Conservation (phyloP, 2,888 invertebrate genomes). For the Andricus curvator region DNA sequence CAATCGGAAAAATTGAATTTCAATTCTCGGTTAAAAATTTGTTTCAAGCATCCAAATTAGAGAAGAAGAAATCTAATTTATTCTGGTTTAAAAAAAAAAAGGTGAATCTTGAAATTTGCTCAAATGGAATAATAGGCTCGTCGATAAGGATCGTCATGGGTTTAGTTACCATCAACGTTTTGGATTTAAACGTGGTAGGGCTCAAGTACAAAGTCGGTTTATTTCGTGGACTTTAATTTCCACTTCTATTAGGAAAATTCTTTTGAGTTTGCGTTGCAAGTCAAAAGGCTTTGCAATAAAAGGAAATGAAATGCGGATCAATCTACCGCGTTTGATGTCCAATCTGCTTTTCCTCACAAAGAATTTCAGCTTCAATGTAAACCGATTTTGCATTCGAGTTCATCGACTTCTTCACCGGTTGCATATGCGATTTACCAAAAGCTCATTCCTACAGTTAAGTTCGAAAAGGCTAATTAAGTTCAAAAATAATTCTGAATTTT, state of each 20-base stretch:
- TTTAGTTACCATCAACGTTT: conserved; percentile 8
- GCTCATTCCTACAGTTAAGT: neutral
- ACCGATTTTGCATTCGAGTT: conserved; percentile 31
- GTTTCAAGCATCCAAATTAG: too few relatives aligned
- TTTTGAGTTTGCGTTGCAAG: neutral
- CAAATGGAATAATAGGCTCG: conserved; percentile 4
- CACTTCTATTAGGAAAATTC: conserved; percentile 3
- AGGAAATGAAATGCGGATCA: neutral
- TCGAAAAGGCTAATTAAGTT: neutral
- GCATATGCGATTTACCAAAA: conserved; percentile 8
- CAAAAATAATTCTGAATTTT: neutral
- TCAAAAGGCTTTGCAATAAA: neutral
- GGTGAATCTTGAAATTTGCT: neutral
- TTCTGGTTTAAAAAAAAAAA: neutral
- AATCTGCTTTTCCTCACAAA: conserved; percentile 4
- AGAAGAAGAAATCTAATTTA: too few relatives aligned
- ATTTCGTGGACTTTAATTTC: neutral
- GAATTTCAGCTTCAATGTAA: conserved; percentile 21
- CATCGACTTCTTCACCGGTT: conserved; percentile 12
- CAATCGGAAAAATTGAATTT: neutral
- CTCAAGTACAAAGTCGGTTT: conserved; percentile 20
- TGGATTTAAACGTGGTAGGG: neutral
- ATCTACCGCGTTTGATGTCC: neutral
- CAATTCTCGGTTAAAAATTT: neutral
- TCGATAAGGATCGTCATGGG: conserved; percentile 5